A percentile compares a stretch with the other conserved stretches of the same genome.
These are phyloP conservation scores for Acromyrmex heyeri DNA, from an alignment of 1,140 invertebrate genomes.

Conservation along the genomic window DNA sequence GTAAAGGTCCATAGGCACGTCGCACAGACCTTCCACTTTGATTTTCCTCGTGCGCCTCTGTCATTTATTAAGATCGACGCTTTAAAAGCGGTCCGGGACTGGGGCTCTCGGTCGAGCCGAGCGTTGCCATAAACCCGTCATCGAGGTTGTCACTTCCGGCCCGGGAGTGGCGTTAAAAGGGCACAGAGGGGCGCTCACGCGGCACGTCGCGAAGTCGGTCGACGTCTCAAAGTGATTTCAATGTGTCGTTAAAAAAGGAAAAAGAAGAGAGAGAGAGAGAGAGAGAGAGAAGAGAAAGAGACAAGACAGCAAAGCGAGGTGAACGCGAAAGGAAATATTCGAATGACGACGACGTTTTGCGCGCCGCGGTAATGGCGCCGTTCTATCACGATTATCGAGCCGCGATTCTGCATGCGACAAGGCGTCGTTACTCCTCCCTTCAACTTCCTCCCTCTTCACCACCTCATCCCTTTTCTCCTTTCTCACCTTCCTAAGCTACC, in stretches of 20 bases:
- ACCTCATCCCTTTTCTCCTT: slow-evolving; percentile 29
- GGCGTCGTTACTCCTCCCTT: slow-evolving; percentile 67
- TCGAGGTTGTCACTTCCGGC: slow-evolving; percentile 58
- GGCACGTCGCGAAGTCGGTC: slow-evolving; percentile 57
- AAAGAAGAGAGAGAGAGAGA: not conserved
- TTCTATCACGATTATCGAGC: slow-evolving; percentile 76
- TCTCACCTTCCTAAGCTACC: slow-evolving; percentile 55
- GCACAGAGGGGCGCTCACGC: slow-evolving; percentile 7
- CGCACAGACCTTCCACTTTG: slow-evolving; percentile 53
- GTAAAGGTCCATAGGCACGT: slow-evolving; percentile 48
- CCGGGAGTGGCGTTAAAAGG: slow-evolving; percentile 56
- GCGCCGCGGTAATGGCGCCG: slow-evolving; percentile 66
- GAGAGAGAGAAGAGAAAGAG: no score
- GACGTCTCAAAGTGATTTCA: slow-evolving; percentile 63
- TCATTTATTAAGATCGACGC: slow-evolving; percentile 68
- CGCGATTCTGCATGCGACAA: slow-evolving; percentile 74
- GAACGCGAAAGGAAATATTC: slow-evolving; percentile 54
- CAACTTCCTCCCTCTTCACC: slow-evolving; percentile 6
- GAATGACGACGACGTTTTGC: slow-evolving; percentile 59
- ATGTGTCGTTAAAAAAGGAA: slow-evolving; percentile 46
- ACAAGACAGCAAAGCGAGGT: not conserved
- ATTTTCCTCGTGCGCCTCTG: slow-evolving; percentile 59
- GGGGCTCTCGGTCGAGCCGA: slow-evolving; percentile 48
- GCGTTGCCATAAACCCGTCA: slow-evolving; percentile 60
- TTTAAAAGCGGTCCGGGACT: slow-evolving; percentile 63